Evolutionary conservation across 2,113 vertebrate genomes (phyloP).

Genomic region (Pomatostomus ruficeps): DNA sequence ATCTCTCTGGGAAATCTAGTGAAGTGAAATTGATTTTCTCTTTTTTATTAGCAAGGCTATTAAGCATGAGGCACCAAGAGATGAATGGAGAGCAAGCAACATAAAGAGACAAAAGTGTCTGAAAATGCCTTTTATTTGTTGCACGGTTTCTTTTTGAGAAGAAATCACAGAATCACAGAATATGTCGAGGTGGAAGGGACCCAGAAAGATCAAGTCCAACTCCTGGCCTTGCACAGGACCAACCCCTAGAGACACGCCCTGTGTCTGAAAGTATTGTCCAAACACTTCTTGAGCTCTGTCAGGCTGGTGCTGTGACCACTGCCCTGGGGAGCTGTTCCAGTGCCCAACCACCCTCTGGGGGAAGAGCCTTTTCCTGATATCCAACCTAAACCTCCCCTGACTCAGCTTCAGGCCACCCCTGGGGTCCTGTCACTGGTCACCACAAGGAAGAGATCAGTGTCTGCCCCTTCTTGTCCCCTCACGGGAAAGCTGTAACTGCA

Average conservation of each 20-base stretch:
- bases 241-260: not conserved
- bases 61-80: conserved; percentile 53
- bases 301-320: not conserved
- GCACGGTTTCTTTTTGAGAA: not conserved
- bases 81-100: conserved; percentile 49
- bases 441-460: not conserved
- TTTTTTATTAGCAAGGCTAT: conserved; percentile 65
- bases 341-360: too few species aligned
- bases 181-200: not conserved
- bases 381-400: not conserved
- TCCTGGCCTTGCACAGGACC: not conserved
- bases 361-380: not conserved
- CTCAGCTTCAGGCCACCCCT: not conserved
- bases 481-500: not conserved
- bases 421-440: fast-evolving
- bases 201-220: not conserved
- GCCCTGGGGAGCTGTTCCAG: not conserved
- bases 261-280: not conserved
- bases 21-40: conserved; percentile 71
- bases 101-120: conserved; percentile 31
- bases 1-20: conserved; percentile 56
- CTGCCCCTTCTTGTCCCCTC: not conserved
- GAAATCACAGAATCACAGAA: not conserved
- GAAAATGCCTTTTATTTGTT: conserved; percentile 25
- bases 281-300: not conserved